phyloP scores from a whole-genome alignment of 2,888 invertebrate species.

The Anodontia alba region DNA sequence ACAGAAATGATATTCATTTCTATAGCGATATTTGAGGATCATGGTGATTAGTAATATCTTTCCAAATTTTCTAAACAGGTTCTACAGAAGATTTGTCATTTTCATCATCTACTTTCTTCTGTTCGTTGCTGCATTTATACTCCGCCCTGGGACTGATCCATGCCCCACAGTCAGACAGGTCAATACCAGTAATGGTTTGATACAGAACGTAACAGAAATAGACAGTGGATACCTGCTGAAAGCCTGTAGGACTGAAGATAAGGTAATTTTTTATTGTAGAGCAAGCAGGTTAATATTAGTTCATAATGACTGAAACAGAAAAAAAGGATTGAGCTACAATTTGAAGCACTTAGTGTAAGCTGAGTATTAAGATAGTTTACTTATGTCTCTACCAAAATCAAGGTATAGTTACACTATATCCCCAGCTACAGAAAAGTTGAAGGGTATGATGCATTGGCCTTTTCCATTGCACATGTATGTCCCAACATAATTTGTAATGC shows the following conservation, averaged over 20 bases:
- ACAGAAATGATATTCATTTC: too few species aligned
- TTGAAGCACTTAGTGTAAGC: background rate
- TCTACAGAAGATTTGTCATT: conserved; percentile 95
- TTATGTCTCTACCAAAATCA: too few species aligned
- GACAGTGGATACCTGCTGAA: conserved; percentile 82
- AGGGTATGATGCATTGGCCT: too few species aligned
- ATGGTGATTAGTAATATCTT: too few species aligned
- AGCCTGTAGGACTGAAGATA: conserved; percentile 74
- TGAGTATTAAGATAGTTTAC: too few species aligned
- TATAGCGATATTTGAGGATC: too few species aligned
- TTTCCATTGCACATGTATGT: too few species aligned
- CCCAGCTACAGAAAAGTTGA: too few species aligned
- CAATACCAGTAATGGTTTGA: conserved; percentile 59
- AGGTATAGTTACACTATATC: too few species aligned
- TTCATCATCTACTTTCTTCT: conserved; percentile 96
- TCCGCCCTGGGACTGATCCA: conserved; percentile 88
- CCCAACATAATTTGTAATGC: too few species aligned
- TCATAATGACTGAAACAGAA: too few species aligned
- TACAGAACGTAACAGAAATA: conserved; percentile 61
- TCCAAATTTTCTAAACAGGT: conserved; percentile 87
- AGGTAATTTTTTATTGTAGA: conserved; percentile 76
- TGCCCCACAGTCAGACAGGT: conserved; percentile 59
- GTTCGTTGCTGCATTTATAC: conserved; percentile 94
- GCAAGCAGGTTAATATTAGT: background rate
- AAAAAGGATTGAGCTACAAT: too few species aligned